phyloP scores from a whole-genome alignment of 2,888 invertebrate genomes.

The Napeogenes inachia region DNA sequence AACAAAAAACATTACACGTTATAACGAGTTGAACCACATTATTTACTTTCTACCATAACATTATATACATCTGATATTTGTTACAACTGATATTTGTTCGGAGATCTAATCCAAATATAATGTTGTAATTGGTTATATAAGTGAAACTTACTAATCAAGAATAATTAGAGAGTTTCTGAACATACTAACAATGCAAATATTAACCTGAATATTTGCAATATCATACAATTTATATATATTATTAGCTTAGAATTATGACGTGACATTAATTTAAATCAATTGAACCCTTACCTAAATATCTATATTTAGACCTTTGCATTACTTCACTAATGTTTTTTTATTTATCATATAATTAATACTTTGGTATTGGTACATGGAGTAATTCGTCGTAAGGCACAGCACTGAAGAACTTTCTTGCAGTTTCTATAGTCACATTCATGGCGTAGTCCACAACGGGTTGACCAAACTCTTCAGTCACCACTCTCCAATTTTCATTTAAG shows the following conservation, averaged over 20 bases:
- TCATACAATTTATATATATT: too few species aligned
- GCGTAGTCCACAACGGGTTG: constrained; percentile 70
- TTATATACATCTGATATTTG: too few species aligned
- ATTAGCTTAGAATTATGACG: too few species aligned
- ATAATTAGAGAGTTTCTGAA: too few species aligned
- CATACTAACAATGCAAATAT: too few species aligned
- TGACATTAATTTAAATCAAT: background rate
- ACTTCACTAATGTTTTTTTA: background rate
- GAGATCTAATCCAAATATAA: too few species aligned
- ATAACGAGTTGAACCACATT: constrained; percentile 1
- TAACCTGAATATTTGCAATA: too few species aligned
- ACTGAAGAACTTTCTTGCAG: constrained; percentile 66
- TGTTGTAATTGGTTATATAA: too few species aligned
- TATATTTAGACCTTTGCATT: background rate
- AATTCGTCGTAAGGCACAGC: constrained; percentile 69
- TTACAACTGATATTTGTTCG: too few species aligned
- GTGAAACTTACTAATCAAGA: too few species aligned
- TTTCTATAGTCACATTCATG: constrained; percentile 63
- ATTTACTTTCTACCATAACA: background rate
- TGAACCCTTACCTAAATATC: background rate
- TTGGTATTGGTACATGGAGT: constrained; percentile 65
- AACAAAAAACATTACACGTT: background rate
- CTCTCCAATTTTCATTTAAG: constrained; percentile 70
- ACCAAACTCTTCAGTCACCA: constrained; percentile 70
- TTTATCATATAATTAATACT: constrained; percentile 42